A percentile compares a stretch with the other conserved stretches of the same genome.
Conservation (phyloP, 2,888 invertebrate genomes). For the Tenthredo distinguenda region DNA sequence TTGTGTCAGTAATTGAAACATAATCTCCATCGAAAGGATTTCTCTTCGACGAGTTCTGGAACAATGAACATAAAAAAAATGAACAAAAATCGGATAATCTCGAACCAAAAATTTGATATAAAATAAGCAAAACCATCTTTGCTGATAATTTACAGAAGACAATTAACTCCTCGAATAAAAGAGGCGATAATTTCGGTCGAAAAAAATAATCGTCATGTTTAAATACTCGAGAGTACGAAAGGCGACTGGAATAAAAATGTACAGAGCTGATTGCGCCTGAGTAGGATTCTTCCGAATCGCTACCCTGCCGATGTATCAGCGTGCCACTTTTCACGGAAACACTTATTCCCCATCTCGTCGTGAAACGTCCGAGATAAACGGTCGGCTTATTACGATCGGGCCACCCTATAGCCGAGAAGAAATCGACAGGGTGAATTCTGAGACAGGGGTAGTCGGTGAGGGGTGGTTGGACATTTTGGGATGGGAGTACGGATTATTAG, state of each 20-base stretch:
- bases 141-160: not conserved
- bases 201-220: not conserved
- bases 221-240: not conserved
- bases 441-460: not conserved
- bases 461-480: not conserved
- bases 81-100: not conserved
- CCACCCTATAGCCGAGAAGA: not conserved
- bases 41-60: too few species aligned
- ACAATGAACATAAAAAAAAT: not conserved
- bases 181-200: not conserved
- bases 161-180: not conserved
- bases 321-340: not conserved
- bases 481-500: slow-evolving; percentile 37
- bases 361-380: not conserved
- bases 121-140: not conserved
- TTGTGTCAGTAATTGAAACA: not conserved
- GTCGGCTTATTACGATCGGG: not conserved
- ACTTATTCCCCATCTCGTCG: not conserved
- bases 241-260: not conserved
- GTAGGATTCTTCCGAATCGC: too few species aligned
- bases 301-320: too few species aligned
- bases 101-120: not conserved
- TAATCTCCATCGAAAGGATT: not conserved
- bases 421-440: slow-evolving; percentile 5
- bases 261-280: too few species aligned